Conservation (phyloP, 2,113 vertebrate genomes). For the Lathamus discolor region DNA sequence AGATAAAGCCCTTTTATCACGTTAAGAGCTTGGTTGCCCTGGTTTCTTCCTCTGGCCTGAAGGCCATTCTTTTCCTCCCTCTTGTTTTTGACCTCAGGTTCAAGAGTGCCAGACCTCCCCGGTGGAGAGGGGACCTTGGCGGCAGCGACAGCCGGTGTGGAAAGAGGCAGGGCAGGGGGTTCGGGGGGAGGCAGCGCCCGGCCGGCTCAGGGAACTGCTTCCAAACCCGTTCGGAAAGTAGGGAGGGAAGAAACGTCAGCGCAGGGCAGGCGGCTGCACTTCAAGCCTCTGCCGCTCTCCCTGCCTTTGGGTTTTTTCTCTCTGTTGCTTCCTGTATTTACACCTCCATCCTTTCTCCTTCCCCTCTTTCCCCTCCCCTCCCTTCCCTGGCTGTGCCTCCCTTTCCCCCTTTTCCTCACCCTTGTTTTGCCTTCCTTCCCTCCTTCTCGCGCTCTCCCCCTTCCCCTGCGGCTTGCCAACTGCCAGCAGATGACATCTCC, state of each 20-base stretch:
- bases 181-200: not conserved
- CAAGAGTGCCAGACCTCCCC: conserved; percentile 72
- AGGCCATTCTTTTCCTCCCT: conserved; percentile 67
- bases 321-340: not conserved
- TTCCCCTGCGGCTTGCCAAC: conserved; percentile 93
- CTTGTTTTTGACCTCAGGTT: conserved; percentile 71
- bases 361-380: not conserved
- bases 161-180: conserved; percentile 53
- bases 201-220: not conserved
- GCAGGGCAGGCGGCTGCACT: not conserved
- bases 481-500: conserved; percentile 98
- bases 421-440: conserved; percentile 50
- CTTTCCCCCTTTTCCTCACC: conserved; percentile 32
- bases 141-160: not conserved
- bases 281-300: not conserved
- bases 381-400: not conserved
- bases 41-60: conserved; percentile 69
- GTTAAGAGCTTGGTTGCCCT: conserved; percentile 63
- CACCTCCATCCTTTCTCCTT: not conserved
- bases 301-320: not conserved
- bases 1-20: conserved; percentile 73
- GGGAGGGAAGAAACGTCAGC: not conserved
- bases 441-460: conserved; percentile 66
- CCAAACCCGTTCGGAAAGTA: not conserved
- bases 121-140: conserved; percentile 27